Evolutionary conservation across 2,888 invertebrate species (phyloP), one percentile per base, ranked within the genome.

Genomic region (Cartodere bifasciata): DNA sequence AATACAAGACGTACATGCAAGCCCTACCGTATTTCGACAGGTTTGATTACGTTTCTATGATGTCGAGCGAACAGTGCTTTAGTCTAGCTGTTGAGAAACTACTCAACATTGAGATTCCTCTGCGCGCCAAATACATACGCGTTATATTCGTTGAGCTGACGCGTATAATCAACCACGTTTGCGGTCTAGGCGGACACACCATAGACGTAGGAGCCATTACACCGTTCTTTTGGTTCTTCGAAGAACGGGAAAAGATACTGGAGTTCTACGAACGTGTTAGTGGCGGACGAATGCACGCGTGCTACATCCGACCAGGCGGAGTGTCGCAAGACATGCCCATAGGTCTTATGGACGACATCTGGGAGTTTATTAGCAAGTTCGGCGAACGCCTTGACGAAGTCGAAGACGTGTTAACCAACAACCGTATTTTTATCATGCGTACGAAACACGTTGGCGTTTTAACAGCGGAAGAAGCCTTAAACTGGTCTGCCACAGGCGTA

Each of bases 161-260:
- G 31, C 70, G 91, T 26, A 52, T 91, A 28, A 66, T 80, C 31
- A 91, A 88, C 56, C 90, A 91, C 55, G 62, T 80, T 29, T 69
- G 87, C 60, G 80, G 76, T 30, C 56, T 84, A 23, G 72, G 75
- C 0, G 48, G 46, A 36, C 76, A 83, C 36, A 68, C 80, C 13
- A 62, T 91, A 10, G 90, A 91, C 50, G 70, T 83, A 13, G 90
- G 90, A 13, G 87, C 79, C 3, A 76, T 91, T 42, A 86, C 88
- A 1, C 90, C 90, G 1, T 77, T 87, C 49, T 88, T 91, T 58
- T 91, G 88, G 87, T 65, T 86, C 51, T 87, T 86, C 55, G 87
- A 90, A 58, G 90, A 86, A 58, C 67, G 86, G 28, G 87, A 87
- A 59, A 87, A 87, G 60, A 58, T 87, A 38, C 77, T 81, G 59